Evolutionary conservation across 2,113 vertebrate species (phyloP).

Genomic region (Alligator mississippiensis): DNA sequence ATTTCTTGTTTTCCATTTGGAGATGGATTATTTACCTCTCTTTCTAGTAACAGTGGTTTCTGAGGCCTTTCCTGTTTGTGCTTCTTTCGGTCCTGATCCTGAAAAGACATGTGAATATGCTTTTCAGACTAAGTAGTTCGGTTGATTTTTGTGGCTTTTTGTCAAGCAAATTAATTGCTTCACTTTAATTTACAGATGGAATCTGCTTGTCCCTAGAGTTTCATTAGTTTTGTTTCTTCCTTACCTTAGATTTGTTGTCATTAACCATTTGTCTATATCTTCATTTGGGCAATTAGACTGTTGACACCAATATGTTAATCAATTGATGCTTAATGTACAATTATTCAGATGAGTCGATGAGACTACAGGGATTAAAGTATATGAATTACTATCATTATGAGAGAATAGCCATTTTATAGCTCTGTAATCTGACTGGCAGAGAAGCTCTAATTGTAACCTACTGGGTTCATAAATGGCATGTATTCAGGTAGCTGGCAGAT

Average conservation of each 20-base stretch:
- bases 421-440: background rate
- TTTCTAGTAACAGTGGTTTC: background rate
- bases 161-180: background rate
- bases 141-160: background rate
- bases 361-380: background rate
- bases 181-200: background rate
- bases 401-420: background rate
- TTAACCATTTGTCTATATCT: background rate
- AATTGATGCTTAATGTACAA: background rate
- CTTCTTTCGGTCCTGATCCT: background rate
- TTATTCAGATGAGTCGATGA: background rate
- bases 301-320: rapidly evolving
- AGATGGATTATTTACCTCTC: constrained; percentile 3
- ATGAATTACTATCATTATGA: background rate
- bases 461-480: background rate
- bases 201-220: background rate
- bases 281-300: background rate
- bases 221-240: background rate
- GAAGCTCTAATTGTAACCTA: background rate
- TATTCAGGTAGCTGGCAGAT: background rate
- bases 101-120: background rate
- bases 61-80: background rate
- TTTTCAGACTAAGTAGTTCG: background rate
- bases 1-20: background rate
- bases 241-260: background rate